phyloP scores from a whole-genome alignment of 1,140 invertebrate genomes.

The Lineus longissimus region DNA sequence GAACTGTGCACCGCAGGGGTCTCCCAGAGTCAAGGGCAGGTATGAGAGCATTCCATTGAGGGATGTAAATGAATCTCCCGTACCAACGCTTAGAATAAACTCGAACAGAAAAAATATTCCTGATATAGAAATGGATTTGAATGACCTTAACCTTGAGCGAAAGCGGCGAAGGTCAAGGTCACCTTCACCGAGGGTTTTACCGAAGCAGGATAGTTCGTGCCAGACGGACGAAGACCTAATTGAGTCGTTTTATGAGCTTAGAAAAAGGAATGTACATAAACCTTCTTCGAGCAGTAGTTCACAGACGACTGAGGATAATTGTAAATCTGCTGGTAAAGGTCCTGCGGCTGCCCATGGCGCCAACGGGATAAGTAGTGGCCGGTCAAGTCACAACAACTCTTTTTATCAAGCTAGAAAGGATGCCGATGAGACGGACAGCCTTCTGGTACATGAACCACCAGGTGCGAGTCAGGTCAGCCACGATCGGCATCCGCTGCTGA shows the following conservation, averaged over 20 bases:
- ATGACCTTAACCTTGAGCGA: neutral
- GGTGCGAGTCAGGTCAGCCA: no score
- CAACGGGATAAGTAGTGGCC: no score
- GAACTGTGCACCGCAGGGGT: neutral
- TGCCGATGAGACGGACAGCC: no score
- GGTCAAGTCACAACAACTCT: no score
- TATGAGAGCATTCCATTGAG: neutral
- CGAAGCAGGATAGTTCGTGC: neutral
- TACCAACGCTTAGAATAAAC: neutral
- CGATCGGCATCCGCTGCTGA: no score
- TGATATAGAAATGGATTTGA: neutral
- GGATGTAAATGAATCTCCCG: neutral
- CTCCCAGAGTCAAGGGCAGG: neutral
- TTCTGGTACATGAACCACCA: no score
- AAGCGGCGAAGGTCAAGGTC: neutral
- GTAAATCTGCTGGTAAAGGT: no score
- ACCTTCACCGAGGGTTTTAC: neutral
- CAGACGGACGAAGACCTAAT: conserved; percentile 14
- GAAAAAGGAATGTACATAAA: neutral
- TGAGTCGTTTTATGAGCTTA: neutral
- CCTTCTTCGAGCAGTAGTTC: neutral
- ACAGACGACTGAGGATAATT: no score
- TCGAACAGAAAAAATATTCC: neutral
- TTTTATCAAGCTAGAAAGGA: no score
- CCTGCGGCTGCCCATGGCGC: no score